Percentiles rank a stretch among this genome's conserved stretches.
These are phyloP conservation scores for Nicator chloris DNA, from an alignment of 2,113 vertebrate genomes.

Conservation along the genomic window DNA sequence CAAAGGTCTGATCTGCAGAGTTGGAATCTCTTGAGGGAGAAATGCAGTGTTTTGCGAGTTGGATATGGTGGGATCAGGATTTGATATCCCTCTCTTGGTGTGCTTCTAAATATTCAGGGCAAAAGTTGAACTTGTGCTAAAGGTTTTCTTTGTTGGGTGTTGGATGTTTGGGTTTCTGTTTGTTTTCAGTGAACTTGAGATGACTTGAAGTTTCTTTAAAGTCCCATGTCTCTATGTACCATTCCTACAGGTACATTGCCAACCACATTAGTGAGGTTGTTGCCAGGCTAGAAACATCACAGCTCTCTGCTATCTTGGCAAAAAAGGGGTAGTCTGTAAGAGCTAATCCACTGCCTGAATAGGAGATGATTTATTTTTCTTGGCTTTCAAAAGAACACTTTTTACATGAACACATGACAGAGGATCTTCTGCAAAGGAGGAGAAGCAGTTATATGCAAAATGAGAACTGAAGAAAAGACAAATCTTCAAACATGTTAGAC, in stretches of 20 bases:
- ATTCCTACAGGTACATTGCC: background rate
- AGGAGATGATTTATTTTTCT: background rate
- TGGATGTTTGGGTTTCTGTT: background rate
- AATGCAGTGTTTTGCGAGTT: background rate
- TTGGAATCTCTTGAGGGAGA: background rate
- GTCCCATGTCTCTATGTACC: accelerated
- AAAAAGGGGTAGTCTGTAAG: background rate
- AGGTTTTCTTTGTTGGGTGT: background rate
- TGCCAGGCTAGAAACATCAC: background rate
- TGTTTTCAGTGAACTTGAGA: background rate
- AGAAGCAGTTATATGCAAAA: background rate
- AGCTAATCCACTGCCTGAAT: background rate
- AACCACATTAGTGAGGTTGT: background rate
- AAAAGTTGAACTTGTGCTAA: background rate
- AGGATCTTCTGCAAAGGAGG: background rate
- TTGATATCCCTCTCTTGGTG: background rate
- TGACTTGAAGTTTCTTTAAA: background rate
- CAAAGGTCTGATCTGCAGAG: background rate
- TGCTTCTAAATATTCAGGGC: background rate
- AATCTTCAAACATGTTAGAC: slow-evolving; percentile 10
- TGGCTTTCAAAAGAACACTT: background rate
- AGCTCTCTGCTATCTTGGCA: background rate
- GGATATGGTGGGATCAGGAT: background rate
- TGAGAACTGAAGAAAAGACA: background rate
- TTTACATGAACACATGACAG: background rate